phyloP scores from a whole-genome alignment of 2,113 vertebrate species.

The Pseudolaguvia tuberculata region DNA sequence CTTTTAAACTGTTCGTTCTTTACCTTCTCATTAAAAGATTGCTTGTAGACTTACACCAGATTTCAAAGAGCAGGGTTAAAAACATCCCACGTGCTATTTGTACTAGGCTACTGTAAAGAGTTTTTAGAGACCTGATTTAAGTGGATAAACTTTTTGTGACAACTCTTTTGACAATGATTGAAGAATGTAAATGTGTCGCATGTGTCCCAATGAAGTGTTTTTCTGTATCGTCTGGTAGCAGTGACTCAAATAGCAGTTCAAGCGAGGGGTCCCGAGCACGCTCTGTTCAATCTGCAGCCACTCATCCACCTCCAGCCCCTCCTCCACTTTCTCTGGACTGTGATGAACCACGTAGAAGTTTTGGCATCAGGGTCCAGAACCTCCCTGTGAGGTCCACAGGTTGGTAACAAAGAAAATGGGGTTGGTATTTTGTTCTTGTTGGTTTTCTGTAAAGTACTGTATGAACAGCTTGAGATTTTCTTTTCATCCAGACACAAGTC shows the following conservation, averaged over 20 bases:
- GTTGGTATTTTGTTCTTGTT: too few species aligned
- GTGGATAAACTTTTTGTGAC: too few species aligned
- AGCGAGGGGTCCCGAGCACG: constrained; percentile 81
- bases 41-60: background rate
- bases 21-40: background rate
- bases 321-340: constrained; percentile 75
- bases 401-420: constrained; percentile 46
- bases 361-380: constrained; percentile 88
- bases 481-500: constrained; percentile 74
- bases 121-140: too few species aligned
- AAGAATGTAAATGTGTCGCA: background rate
- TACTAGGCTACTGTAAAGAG: too few species aligned
- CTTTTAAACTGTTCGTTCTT: background rate
- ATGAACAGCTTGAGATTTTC: background rate
- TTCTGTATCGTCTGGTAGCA: constrained; percentile 58
- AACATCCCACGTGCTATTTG: too few species aligned
- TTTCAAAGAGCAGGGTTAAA: background rate
- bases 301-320: constrained; percentile 76
- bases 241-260: constrained; percentile 84
- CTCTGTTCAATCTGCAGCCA: constrained; percentile 78
- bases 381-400: constrained; percentile 87
- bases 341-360: constrained; percentile 84
- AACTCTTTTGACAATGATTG: too few species aligned
- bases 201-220: background rate
- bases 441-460: background rate